A percentile compares a stretch with the other conserved stretches of the same genome.
Evolutionary conservation across 2,888 invertebrate genomes (phyloP).

Genomic region (Hirudinaria manillensis): DNA sequence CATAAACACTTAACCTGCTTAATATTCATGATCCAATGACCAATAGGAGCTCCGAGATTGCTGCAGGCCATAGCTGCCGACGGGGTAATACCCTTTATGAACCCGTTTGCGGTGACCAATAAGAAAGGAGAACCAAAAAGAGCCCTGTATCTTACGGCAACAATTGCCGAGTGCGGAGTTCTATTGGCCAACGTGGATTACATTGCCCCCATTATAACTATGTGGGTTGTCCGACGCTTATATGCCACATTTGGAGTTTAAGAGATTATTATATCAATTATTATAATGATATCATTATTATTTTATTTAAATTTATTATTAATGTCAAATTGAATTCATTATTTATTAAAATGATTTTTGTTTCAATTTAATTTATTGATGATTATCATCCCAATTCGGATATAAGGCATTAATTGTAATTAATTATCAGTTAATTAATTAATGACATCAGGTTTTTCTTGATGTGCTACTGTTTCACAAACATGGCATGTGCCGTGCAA

Average conservation of each 20-base stretch:
- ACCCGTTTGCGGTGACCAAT: slow-evolving; percentile 85
- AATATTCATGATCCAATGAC: neutral
- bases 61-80: slow-evolving; percentile 93
- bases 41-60: slow-evolving; percentile 58
- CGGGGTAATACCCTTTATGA: slow-evolving; percentile 90
- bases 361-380: too few species aligned
- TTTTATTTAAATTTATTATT: neutral
- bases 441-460: slow-evolving; percentile 70
- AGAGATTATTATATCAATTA: too few species aligned
- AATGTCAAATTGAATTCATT: neutral
- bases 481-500: slow-evolving; percentile 95
- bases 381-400: too few species aligned
- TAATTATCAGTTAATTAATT: too few species aligned
- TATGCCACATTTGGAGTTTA: too few species aligned
- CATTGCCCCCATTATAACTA: slow-evolving; percentile 88
- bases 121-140: slow-evolving; percentile 90
- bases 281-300: too few species aligned
- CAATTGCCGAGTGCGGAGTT: slow-evolving; percentile 63
- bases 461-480: slow-evolving; percentile 98
- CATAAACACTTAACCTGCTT: neutral
- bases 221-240: slow-evolving; percentile 60
- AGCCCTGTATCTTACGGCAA: slow-evolving; percentile 76
- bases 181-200: slow-evolving; percentile 91
- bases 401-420: too few species aligned
- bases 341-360: neutral